These are phyloP conservation scores for Hermaeophaga mercurialis DNA, from an alignment of 2,888 invertebrate genomes.

Conservation along the genomic window DNA sequence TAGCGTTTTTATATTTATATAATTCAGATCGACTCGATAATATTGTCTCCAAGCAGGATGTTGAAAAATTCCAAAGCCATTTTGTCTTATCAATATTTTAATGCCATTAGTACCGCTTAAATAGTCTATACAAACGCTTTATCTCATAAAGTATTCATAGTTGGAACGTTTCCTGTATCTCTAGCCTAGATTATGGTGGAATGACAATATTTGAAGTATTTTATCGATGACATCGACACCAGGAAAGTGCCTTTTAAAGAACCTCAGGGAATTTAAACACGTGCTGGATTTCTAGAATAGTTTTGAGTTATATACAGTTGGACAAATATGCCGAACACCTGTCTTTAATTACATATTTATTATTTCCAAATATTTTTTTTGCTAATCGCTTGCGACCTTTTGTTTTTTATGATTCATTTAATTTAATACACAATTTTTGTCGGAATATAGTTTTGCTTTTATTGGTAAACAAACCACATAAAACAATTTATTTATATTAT, in stretches of 20 bases:
- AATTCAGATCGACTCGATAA: conserved; percentile 17
- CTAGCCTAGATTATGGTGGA: conserved; percentile 7
- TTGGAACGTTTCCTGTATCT: conserved; percentile 18
- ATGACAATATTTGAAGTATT: conserved; percentile 17
- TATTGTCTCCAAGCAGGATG: conserved; percentile 19
- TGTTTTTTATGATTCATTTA: too few species aligned
- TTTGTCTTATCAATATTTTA: conserved; percentile 9
- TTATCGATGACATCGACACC: conserved; percentile 4
- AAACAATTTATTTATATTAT: too few species aligned
- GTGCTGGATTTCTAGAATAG: too few species aligned
- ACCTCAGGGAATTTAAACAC: not conserved
- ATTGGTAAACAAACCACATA: too few species aligned
- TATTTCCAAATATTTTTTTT: too few species aligned
- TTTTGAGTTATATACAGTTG: too few species aligned
- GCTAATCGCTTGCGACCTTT: too few species aligned
- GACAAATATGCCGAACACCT: too few species aligned
- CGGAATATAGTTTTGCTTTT: too few species aligned
- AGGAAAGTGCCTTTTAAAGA: conserved; percentile 5
- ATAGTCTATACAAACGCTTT: conserved; percentile 5
- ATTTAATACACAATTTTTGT: too few species aligned
- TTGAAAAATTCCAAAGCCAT: conserved; percentile 9
- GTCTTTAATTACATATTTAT: too few species aligned
- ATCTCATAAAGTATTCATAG: conserved; percentile 13
- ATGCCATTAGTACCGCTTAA: conserved; percentile 10
- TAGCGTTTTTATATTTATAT: conserved; percentile 6